Base-by-base conservation (phyloP, 2,888 invertebrate genomes). In the Sepiola atlantica region DNA sequence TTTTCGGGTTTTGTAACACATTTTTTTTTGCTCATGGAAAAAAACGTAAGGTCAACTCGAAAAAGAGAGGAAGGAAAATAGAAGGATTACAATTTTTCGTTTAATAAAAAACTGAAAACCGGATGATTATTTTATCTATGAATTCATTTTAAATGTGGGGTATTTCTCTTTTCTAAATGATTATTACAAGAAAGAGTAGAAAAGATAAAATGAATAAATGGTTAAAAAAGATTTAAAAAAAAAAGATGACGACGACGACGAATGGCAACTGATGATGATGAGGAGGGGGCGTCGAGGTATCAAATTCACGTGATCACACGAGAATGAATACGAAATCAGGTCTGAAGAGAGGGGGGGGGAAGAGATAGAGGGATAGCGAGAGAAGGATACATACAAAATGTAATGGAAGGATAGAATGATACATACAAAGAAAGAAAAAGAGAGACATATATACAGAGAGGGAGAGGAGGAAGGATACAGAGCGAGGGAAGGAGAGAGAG, bases 251-350 rank as follows among this genome's bases (percentile, higher is more conserved):
- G 77, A 77, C n/a, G n/a, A n/a, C n/a, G n/a, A n/a, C 77, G 77
- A 77, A 77, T n/a, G 77, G 77, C n/a, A 6, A 57, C 16, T n/a
- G n/a, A n/a, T n/a, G n/a, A 10, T 77, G 77, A 77, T 14, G 77
- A 77, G 77, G 77, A n/a, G 77, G 77, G n/a, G 77, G n/a, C 77
- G 77, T 77, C 77, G n/a, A 77, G 32, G 77, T 77, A 77, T 77
- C 77, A 77, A 77, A 77, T 77, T 77, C 77, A 77, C 77, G 77
- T 77, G 77, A 77, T 77, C 77, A 18, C 77, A 77, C 77, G 77
- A 77, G n/a, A 77, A 77, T 77, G 77, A 77, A 77, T 77, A 77
- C 77, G 32, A 77, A 77, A 77, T 77, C 77, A 77, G 77, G 77
- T 77, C 18, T n/a, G n/a, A 0, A 77, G 3, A 77, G 16, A 77